Conservation (phyloP, 2,797 vertebrate genomes). For the Pteronotus mesoamericanus region DNA sequence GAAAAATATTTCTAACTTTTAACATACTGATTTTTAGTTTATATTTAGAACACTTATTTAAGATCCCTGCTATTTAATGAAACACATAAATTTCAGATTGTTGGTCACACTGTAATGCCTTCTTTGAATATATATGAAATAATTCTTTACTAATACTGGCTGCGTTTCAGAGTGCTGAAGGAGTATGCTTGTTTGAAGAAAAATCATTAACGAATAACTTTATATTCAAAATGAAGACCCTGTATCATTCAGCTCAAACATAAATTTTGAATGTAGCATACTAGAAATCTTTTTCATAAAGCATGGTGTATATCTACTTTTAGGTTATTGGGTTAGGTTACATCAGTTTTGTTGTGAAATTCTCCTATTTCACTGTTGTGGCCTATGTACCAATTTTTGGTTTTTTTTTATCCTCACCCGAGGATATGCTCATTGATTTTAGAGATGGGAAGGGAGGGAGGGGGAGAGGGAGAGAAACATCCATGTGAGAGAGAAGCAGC, state of each 20-base stretch:
- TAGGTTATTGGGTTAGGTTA: not conserved
- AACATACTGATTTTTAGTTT: not conserved
- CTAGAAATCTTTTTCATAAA: not conserved
- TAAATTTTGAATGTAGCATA: not conserved
- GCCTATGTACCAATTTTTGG: not conserved
- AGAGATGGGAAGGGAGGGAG: not conserved
- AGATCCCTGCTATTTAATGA: not conserved
- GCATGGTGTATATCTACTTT: not conserved
- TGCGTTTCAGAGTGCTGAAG: not conserved
- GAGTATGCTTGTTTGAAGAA: not conserved
- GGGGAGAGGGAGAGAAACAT: too few species aligned
- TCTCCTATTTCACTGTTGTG: not conserved
- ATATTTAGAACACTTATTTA: not conserved
- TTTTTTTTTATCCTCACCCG: too few species aligned
- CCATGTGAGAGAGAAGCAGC: not conserved
- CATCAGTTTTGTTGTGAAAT: not conserved
- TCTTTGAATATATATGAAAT: not conserved
- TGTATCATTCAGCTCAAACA: not conserved
- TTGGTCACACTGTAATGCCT: not conserved
- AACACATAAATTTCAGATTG: not conserved
- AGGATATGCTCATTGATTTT: too few species aligned
- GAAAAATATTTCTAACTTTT: not conserved
- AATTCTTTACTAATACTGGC: not conserved
- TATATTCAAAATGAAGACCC: not conserved
- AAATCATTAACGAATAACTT: not conserved